Base-by-base conservation (phyloP, 2,888 invertebrate species). In the Agrotis ipsilon region DNA sequence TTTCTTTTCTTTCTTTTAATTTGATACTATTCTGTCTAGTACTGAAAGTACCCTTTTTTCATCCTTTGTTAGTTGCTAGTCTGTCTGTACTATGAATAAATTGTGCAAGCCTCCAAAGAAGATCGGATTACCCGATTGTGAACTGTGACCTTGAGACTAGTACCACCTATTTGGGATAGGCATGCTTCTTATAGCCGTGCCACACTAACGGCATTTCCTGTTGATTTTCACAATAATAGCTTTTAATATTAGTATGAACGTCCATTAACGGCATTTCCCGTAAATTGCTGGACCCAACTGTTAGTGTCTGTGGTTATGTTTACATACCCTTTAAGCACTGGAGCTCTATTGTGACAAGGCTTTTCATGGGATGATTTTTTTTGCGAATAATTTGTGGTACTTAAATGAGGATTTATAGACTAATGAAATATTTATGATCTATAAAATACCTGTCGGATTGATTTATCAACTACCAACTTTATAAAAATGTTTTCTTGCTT, bases 151-250 rank as follows among this genome's bases (percentile, higher is more conserved):
- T 71, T 54, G 11, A 9, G 11, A 39, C 39, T 39, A 39, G 39
- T 54, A n/a, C n/a, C n/a, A 60, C 1, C 18, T 55, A 60, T 61
- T 71, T 55, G 5, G 72, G 60, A 48, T 70, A 19, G 39, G 39
- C 54, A 7, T 71, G 46, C 52, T 21, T 55, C n/a, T n/a, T n/a
- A n/a, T n/a, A n/a, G 39, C 32, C 1, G 7, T 7, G 32, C 7
- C 32, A 32, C 1, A 32, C 0, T 32, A 7, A 32, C 32, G 32
- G 32, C 1, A 32, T 32, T 32, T 32, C 9, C 27, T 27, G 32
- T 32, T 9, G 32, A 32, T 32, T 32, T 32, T 32, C 32, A 9
- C 32, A 32, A 32, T 32, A 32, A 32, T 32, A 32, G 7, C 9
- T 32, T 9, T 32, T 9, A 32, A 32, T 32, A 9, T 32, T 32